Percentiles rank a stretch among this genome's conserved stretches.
Evolutionary conservation across 2,113 vertebrate genomes (phyloP).

Genomic region (Heterotilapia buettikoferi): DNA sequence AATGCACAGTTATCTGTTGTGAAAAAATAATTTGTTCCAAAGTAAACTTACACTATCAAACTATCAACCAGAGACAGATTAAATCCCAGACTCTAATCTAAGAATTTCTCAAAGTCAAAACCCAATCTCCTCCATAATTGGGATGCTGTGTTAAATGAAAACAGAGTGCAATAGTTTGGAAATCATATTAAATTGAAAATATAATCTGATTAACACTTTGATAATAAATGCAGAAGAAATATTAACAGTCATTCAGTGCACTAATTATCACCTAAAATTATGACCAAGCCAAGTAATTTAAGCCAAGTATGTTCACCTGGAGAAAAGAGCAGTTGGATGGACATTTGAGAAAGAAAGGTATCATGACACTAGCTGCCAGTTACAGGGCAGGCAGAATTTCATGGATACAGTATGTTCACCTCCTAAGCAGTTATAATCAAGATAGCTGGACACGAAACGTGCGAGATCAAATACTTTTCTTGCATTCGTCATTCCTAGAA

Average conservation of each 20-base stretch:
- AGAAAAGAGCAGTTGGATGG: not conserved
- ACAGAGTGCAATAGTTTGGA: not conserved
- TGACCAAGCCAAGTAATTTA: not conserved
- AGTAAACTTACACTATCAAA: not conserved
- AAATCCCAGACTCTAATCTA: not conserved
- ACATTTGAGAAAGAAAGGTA: not conserved
- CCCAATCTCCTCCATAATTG: not conserved
- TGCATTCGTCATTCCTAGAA: not conserved
- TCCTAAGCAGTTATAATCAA: not conserved
- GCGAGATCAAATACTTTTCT: not conserved
- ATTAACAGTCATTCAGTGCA: not conserved
- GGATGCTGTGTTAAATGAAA: fast-evolving
- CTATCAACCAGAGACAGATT: not conserved
- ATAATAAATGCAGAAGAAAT: not conserved
- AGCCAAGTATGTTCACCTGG: not conserved
- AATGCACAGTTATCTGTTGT: not conserved
- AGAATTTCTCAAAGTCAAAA: not conserved
- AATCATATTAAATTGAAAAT: not conserved
- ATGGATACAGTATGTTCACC: not conserved
- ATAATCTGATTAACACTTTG: not conserved
- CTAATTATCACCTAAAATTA: not conserved
- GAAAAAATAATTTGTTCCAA: not conserved
- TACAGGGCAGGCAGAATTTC: not conserved
- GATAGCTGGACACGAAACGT: not conserved
- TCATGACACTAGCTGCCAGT: not conserved